Base-by-base conservation (phyloP, 2,113 vertebrate genomes). In the Nyctibius bracteatus region DNA sequence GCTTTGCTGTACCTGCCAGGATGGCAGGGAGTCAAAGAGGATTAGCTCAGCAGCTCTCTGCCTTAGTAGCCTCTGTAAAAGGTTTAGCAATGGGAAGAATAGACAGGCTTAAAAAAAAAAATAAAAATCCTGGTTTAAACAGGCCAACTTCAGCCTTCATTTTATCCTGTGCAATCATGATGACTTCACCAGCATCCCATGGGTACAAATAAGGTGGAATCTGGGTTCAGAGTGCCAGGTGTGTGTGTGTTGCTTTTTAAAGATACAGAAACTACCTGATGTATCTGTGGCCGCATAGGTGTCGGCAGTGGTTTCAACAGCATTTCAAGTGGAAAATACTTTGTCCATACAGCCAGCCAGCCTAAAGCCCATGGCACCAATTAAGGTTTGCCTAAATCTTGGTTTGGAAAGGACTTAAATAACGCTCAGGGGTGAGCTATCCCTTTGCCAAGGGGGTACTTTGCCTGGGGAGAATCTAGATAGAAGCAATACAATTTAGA, bases 11-110 rank as follows among this genome's bases (percentile, higher is more conserved):
- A 96, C 83, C 96, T 98, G 98, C 98, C 98, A 98, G 97, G 93
- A 96, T 98, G 98, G 98, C 98, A 98, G 85, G 79, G 93, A 93
- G 97, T 98, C 98, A 98, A 98, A 98, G 97, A 95, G 96, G 98
- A 98, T 98, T 97, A 98, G 84, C 96, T 97, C 96, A 97, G 95
- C 96, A 96, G 84, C 95, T 95, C 97, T 88, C 90, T 95, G 86
- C 84, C 79, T 86, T 81, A 92, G 96, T 95, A 96, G 96, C 95
- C 84, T 95, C 94, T 96, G 22, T 92, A 90, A 92, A 96, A 97
- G 92, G 92, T 97, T 98, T 97, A 97, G 96, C 95, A 93, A 94
- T 86, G 68, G 86, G 92, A 87, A 79, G 88, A 97, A 80, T n/a
- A 65, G 31, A 85, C n/a, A 75, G 44, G 74, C 83, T 93, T 27